These are phyloP conservation scores for Ceuthmochares aereus DNA, from an alignment of 2,113 vertebrate genomes.

Conservation along the genomic window DNA sequence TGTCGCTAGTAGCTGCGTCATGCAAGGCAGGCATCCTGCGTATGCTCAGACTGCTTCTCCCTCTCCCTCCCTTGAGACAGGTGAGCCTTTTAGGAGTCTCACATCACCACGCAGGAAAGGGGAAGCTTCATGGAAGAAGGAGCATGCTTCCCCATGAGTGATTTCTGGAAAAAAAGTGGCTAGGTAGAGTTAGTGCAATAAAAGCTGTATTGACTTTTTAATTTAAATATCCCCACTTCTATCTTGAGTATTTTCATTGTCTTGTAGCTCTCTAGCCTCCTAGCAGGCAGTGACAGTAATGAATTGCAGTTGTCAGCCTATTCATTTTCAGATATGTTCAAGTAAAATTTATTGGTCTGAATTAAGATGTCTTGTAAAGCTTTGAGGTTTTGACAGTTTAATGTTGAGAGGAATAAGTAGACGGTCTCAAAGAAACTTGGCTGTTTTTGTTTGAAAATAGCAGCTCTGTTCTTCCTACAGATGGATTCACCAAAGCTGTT, in stretches of 20 bases:
- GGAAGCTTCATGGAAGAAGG: not conserved
- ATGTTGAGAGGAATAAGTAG: not conserved
- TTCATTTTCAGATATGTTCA: not conserved
- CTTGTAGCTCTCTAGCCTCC: not conserved
- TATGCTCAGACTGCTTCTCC: accelerated
- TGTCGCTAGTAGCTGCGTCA: not conserved
- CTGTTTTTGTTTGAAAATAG: not conserved
- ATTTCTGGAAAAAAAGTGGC: not conserved
- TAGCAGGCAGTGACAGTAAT: not conserved
- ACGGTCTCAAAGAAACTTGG: not conserved
- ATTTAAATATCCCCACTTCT: not conserved
- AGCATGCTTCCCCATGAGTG: accelerated
- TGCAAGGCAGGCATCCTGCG: accelerated
- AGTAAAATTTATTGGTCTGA: not conserved
- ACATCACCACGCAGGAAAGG: accelerated
- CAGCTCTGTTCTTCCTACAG: not conserved
- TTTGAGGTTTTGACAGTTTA: conserved; percentile 30
- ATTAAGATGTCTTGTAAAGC: conserved; percentile 13
- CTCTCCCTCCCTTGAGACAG: not conserved
- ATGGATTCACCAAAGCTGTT: not conserved
- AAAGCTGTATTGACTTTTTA: not conserved
- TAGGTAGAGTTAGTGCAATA: not conserved
- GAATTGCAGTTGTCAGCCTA: not conserved
- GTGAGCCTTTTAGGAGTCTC: not conserved
- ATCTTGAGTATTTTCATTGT: not conserved